These are phyloP conservation scores for Fistularia commersonii DNA, from an alignment of 2,797 vertebrate species.

Conservation along the genomic window DNA sequence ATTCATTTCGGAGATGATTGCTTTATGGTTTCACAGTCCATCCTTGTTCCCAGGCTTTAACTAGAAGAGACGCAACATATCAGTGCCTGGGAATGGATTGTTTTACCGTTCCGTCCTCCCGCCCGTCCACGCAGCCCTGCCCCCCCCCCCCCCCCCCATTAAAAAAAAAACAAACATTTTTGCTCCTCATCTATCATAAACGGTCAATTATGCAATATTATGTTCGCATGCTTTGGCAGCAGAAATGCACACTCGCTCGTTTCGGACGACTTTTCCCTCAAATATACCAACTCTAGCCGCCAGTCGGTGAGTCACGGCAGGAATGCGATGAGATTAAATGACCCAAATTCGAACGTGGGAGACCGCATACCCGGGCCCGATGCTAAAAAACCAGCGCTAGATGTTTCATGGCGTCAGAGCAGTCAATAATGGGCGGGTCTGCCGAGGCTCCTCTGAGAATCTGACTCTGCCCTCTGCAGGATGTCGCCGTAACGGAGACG, in stretches of 20 bases:
- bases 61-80: slow-evolving; percentile 42
- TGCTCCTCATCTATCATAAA: no score
- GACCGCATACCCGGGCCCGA: slow-evolving; percentile 13
- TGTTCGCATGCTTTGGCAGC: background rate
- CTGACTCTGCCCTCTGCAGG: slow-evolving; percentile 58
- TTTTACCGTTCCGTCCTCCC: slow-evolving; percentile 30
- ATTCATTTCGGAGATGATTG: slow-evolving; percentile 63
- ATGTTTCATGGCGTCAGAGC: slow-evolving; percentile 37
- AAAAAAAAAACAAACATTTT: background rate
- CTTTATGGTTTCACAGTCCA: slow-evolving; percentile 46
- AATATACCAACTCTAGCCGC: slow-evolving; percentile 8
- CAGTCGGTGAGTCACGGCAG: slow-evolving; percentile 12
- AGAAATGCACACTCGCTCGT: background rate
- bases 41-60: slow-evolving; percentile 54
- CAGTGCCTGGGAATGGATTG: slow-evolving; percentile 40
- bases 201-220: no score
- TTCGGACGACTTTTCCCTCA: background rate
- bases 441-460: slow-evolving; percentile 15
- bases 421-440: slow-evolving; percentile 34
- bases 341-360: slow-evolving; percentile 3
- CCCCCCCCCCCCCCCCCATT: slow-evolving; percentile 1
- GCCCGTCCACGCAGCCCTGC: slow-evolving; percentile 2
- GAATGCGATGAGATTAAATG: slow-evolving; percentile 18
- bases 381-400: slow-evolving; percentile 26
- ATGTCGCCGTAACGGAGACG: background rate